Conservation (phyloP, 2,797 vertebrate species). For the Sparidentex hasta region DNA sequence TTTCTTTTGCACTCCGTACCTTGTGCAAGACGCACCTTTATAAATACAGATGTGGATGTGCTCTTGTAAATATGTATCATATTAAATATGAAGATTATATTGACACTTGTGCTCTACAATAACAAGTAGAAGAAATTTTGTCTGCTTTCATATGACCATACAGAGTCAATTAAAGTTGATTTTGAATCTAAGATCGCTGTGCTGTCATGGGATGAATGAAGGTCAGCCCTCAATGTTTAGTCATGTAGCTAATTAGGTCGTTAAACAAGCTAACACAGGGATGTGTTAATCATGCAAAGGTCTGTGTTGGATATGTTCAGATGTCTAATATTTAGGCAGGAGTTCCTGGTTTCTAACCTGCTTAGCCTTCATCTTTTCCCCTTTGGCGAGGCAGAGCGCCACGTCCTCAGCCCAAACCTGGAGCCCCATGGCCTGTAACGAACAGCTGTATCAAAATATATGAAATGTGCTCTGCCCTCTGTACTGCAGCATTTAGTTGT, state of each 20-base stretch:
- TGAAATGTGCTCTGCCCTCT: background rate
- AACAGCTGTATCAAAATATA: constrained; percentile 1
- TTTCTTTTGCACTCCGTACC: constrained; percentile 33
- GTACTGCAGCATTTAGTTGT: background rate
- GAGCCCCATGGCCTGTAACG: background rate
- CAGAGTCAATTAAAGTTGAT: constrained; percentile 12
- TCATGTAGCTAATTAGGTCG: background rate
- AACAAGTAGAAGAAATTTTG: background rate
- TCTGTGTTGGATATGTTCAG: background rate
- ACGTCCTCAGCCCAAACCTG: background rate
- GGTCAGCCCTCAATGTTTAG: background rate
- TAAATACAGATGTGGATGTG: background rate
- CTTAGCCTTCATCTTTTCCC: background rate
- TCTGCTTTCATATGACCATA: background rate
- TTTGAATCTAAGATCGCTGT: background rate
- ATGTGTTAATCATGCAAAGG: background rate
- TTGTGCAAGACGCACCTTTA: constrained; percentile 21
- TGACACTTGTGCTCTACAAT: constrained; percentile 14
- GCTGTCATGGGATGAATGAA: background rate
- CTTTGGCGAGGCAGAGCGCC: background rate
- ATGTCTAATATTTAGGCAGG: constrained; percentile 10
- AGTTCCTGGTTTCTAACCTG: background rate
- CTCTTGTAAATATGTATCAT: constrained; percentile 63
- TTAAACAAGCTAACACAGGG: background rate
- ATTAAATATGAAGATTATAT: constrained; percentile 32